A percentile compares a stretch with the other conserved stretches of the same genome.
These are phyloP conservation scores for Cosmia pyralina DNA, from an alignment of 2,888 invertebrate species.

Conservation along the genomic window DNA sequence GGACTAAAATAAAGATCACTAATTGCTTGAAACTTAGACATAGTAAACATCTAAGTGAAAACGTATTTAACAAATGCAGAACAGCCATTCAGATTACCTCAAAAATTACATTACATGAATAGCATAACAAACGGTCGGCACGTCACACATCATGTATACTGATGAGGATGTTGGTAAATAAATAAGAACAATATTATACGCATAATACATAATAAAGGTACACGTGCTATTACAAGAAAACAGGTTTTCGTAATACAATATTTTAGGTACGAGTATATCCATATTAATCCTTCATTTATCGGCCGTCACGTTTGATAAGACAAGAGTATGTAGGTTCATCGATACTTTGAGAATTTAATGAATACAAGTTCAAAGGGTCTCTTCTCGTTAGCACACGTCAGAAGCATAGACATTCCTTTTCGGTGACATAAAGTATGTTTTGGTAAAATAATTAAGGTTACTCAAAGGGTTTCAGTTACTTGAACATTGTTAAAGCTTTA, in stretches of 20 bases:
- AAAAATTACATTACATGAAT: not conserved
- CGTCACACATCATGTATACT: not conserved
- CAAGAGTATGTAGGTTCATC: conserved; percentile 23
- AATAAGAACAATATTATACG: conserved; percentile 19
- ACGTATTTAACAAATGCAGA: not conserved
- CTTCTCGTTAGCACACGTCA: conserved; percentile 67
- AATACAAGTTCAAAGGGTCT: conserved; percentile 66
- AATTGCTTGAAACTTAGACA: not conserved
- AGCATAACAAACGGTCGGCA: not conserved
- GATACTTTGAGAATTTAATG: conserved; percentile 66
- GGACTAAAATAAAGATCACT: not conserved
- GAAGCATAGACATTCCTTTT: conserved; percentile 24
- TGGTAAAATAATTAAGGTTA: conserved; percentile 18
- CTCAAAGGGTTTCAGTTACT: conserved; percentile 7
- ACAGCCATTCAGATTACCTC: not conserved
- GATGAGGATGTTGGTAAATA: conserved; percentile 2
- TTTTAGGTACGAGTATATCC: conserved; percentile 8
- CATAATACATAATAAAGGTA: not conserved
- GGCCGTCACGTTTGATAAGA: conserved; percentile 39
- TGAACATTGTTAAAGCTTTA: not conserved
- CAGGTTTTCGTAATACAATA: conserved; percentile 46
- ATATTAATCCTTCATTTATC: conserved; percentile 29
- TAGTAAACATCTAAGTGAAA: not conserved
- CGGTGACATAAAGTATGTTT: conserved; percentile 12
- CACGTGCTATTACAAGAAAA: conserved; percentile 20